Conservation (phyloP, 2,888 invertebrate species). For the Punctoribates punctum region DNA sequence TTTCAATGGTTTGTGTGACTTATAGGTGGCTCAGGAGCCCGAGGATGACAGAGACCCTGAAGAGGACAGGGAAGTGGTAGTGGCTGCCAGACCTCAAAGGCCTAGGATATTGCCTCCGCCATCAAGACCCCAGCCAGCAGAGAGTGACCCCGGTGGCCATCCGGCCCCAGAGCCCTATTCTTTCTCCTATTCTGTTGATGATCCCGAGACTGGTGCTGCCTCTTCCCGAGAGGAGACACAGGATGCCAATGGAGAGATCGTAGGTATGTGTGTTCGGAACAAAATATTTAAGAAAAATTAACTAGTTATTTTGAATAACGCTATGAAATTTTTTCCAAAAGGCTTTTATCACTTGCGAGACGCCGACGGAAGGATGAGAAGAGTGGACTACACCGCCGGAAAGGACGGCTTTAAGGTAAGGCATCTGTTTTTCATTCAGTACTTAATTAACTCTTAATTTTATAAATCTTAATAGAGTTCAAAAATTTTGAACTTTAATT, state of each 20-base stretch:
- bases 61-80: neutral
- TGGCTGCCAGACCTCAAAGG: neutral
- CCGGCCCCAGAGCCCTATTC: slow-evolving; percentile 42
- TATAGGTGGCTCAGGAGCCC: slow-evolving; percentile 5
- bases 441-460: neutral
- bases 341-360: slow-evolving; percentile 39
- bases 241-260: slow-evolving; percentile 38
- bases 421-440: neutral
- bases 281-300: neutral
- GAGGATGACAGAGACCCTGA: slow-evolving; percentile 8
- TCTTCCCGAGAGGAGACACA: slow-evolving; percentile 40
- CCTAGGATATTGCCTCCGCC: slow-evolving; percentile 5
- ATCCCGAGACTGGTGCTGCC: slow-evolving; percentile 35
- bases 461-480: neutral
- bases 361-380: slow-evolving; percentile 33
- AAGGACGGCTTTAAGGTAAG: slow-evolving; percentile 39
- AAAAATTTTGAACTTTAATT: neutral
- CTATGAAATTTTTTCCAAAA: neutral
- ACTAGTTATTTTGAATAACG: neutral
- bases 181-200: slow-evolving; percentile 40
- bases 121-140: slow-evolving; percentile 8
- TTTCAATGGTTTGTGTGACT: neutral
- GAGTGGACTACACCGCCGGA: slow-evolving; percentile 42
- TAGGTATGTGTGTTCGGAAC: slow-evolving; percentile 3
- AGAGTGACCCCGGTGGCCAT: neutral